Percentiles rank a stretch among this genome's conserved stretches.
phyloP scores from a whole-genome alignment of 2,797 vertebrate genomes.

The Channa striata region DNA sequence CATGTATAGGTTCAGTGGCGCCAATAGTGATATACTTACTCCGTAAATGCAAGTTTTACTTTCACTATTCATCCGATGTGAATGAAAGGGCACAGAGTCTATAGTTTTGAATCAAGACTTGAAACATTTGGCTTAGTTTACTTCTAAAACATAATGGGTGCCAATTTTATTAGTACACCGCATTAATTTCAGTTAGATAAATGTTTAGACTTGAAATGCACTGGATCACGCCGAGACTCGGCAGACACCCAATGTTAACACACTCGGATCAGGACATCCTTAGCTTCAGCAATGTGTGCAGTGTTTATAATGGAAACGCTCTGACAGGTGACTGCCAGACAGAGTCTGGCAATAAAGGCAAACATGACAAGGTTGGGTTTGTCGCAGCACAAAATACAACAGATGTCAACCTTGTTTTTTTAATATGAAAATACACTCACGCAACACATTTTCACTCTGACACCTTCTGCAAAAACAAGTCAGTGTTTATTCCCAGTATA shows the following conservation, averaged over 20 bases:
- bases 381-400: conserved; percentile 17
- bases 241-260: not conserved
- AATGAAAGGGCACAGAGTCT: not conserved
- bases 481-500: too few species aligned
- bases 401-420: conserved; percentile 20
- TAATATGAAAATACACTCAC: conserved; percentile 25
- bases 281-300: not conserved
- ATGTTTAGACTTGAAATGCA: not conserved
- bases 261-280: not conserved
- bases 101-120: not conserved
- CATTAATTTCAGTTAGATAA: not conserved
- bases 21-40: too few species aligned
- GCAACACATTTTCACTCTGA: conserved; percentile 9
- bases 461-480: not conserved
- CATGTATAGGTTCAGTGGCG: too few species aligned
- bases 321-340: conserved; percentile 23
- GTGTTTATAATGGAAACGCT: conserved; percentile 4
- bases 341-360: conserved; percentile 20
- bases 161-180: not conserved
- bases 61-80: not conserved
- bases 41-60: not conserved
- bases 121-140: not conserved
- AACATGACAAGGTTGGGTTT: conserved; percentile 27
- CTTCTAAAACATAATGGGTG: not conserved
- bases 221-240: not conserved